Conservation (phyloP, 2,888 invertebrate species). For the Tortricodes alternella region DNA sequence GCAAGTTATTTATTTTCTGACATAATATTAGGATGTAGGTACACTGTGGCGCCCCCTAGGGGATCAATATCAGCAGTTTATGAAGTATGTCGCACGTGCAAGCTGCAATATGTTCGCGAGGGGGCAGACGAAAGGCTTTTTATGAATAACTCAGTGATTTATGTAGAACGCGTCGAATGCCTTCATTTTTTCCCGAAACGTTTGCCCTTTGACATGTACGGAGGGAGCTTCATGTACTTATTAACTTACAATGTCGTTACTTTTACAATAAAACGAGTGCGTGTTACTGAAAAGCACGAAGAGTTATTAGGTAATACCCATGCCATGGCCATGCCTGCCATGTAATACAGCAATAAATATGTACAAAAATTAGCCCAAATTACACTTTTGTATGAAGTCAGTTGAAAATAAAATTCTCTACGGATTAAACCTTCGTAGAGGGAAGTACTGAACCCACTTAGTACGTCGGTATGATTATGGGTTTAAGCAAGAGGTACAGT, state of each 20-base stretch:
- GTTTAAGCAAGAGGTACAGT: too few species aligned
- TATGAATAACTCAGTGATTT: constrained; percentile 81
- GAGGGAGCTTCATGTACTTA: constrained; percentile 6
- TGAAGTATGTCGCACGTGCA: constrained; percentile 79
- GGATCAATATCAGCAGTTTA: constrained; percentile 75
- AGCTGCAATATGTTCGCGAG: constrained; percentile 73
- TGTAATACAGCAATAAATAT: too few species aligned
- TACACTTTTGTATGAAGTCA: too few species aligned
- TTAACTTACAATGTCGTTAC: not conserved
- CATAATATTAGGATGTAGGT: constrained; percentile 70
- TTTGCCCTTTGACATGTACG: constrained; percentile 43
- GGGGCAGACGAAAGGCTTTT: constrained; percentile 69
- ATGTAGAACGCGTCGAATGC: constrained; percentile 59
- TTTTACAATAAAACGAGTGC: too few species aligned
- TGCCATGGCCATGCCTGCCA: too few species aligned
- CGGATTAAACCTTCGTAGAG: too few species aligned
- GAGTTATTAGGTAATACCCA: too few species aligned
- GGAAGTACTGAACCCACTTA: too few species aligned
- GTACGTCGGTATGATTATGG: too few species aligned
- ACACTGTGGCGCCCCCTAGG: constrained; percentile 61
- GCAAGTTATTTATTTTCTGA: constrained; percentile 38
- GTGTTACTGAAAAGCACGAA: not conserved
- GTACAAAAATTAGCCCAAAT: too few species aligned
- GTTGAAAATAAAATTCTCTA: too few species aligned
- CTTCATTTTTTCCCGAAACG: constrained; percentile 43